These are phyloP conservation scores for Drosophila jambulina DNA, from an alignment of 1,140 invertebrate genomes.

Conservation along the genomic window DNA sequence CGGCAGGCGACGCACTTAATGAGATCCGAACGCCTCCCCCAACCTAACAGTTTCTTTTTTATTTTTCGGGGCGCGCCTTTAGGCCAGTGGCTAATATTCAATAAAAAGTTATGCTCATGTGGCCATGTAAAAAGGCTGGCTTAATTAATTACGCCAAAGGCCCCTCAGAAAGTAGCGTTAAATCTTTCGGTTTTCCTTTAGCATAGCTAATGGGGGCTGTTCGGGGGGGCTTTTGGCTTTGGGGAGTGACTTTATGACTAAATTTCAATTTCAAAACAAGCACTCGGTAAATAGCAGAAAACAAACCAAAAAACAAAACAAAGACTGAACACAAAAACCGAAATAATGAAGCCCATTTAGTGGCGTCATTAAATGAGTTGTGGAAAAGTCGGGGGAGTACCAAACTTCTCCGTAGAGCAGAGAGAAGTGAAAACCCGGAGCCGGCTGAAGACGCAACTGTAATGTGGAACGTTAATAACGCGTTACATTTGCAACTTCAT, in stretches of 20 bases:
- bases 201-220: slow-evolving; percentile 25
- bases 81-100: slow-evolving; percentile 72
- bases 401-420: background rate
- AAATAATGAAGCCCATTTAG: slow-evolving; percentile 84
- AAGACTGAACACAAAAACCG: slow-evolving; percentile 60
- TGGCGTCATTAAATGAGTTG: slow-evolving; percentile 79
- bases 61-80: slow-evolving; percentile 38
- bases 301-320: slow-evolving; percentile 20
- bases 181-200: slow-evolving; percentile 62
- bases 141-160: slow-evolving; percentile 75
- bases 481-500: slow-evolving; percentile 84
- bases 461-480: slow-evolving; percentile 81
- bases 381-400: slow-evolving; percentile 31
- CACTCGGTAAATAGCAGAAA: slow-evolving; percentile 27
- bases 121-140: slow-evolving; percentile 69
- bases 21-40: slow-evolving; percentile 29
- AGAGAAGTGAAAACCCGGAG: slow-evolving; percentile 21
- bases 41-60: slow-evolving; percentile 3
- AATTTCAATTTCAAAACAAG: slow-evolving; percentile 78
- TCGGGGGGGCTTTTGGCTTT: background rate
- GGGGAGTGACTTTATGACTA: slow-evolving; percentile 71
- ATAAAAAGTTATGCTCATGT: slow-evolving; percentile 77
- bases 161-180: slow-evolving; percentile 68
- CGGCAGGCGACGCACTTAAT: slow-evolving; percentile 81
- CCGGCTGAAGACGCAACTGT: slow-evolving; percentile 58